Evolutionary conservation across 2,797 vertebrate genomes (phyloP).

Genomic region (Rhabdophis nuchalis): DNA sequence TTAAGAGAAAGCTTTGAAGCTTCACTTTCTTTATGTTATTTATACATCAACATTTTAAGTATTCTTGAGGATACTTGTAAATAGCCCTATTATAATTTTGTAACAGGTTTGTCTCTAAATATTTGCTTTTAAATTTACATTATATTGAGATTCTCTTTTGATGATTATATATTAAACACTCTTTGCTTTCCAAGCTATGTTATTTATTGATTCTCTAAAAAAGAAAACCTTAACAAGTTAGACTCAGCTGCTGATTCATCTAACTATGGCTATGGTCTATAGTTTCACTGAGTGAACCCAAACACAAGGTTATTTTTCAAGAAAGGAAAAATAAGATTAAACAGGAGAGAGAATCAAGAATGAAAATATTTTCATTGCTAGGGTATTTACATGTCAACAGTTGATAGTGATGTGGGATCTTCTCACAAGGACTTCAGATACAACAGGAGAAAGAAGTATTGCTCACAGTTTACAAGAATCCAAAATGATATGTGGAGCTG

Average conservation of each 20-base stretch:
- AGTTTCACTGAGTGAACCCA: constrained; percentile 28
- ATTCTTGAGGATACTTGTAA: background rate
- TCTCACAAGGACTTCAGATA: constrained; percentile 75
- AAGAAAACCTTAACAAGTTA: constrained; percentile 21
- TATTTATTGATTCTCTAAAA: background rate
- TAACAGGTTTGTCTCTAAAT: background rate
- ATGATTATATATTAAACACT: background rate
- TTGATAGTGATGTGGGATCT: constrained; percentile 76
- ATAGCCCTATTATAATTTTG: background rate
- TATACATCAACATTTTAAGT: background rate
- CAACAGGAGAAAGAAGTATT: constrained; percentile 15
- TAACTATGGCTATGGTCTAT: constrained; percentile 29
- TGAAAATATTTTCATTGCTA: constrained; percentile 89
- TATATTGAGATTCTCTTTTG: background rate
- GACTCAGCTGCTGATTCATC: constrained; percentile 10
- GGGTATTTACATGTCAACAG: constrained; percentile 88
- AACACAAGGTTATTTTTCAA: constrained; percentile 86
- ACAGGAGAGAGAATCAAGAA: constrained; percentile 74
- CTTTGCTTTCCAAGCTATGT: background rate
- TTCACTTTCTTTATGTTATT: background rate
- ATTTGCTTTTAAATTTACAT: background rate
- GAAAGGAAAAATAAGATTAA: constrained; percentile 74
- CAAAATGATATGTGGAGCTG: constrained; percentile 55
- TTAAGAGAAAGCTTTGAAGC: background rate
- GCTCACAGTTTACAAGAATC: constrained; percentile 53